A percentile compares a stretch with the other conserved stretches of the same genome.
phyloP scores from a whole-genome alignment of 2,113 vertebrate species.

The Caranx ignobilis region DNA sequence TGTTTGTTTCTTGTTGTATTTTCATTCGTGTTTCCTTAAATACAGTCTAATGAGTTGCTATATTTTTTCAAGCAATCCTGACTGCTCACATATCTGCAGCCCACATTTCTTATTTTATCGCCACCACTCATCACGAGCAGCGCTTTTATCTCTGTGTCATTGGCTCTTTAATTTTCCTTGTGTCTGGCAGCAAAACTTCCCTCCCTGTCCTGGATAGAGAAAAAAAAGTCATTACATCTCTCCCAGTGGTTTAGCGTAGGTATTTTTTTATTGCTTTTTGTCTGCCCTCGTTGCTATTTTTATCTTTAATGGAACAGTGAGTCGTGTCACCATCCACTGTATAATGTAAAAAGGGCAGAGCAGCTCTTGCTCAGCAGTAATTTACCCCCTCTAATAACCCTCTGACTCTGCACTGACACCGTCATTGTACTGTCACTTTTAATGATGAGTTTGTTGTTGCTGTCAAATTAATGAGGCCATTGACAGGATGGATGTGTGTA shows the following conservation, averaged over 20 bases:
- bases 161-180: slow-evolving; percentile 37
- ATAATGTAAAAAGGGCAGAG: slow-evolving; percentile 23
- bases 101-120: slow-evolving; percentile 7
- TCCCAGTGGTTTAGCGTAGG: slow-evolving; percentile 40
- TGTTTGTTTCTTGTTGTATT: background rate
- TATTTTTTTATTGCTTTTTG: slow-evolving; percentile 35
- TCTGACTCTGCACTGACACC: slow-evolving; percentile 28
- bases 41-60: slow-evolving; percentile 1
- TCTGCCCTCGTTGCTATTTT: slow-evolving; percentile 67
- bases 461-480: slow-evolving; percentile 40
- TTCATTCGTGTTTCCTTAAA: slow-evolving; percentile 4
- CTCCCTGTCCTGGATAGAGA: slow-evolving; percentile 51
- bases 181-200: slow-evolving; percentile 31
- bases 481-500: slow-evolving; percentile 9
- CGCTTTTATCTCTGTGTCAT: slow-evolving; percentile 32
- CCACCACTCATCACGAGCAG: slow-evolving; percentile 21
- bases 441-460: slow-evolving; percentile 41
- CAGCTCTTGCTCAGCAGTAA: slow-evolving; percentile 45
- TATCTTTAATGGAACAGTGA: slow-evolving; percentile 59
- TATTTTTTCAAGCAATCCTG: slow-evolving; percentile 16
- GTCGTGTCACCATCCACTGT: slow-evolving; percentile 35
- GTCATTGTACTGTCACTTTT: slow-evolving; percentile 17
- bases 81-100: slow-evolving; percentile 21
- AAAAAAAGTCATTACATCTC: slow-evolving; percentile 40
- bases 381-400: slow-evolving; percentile 50